These are phyloP conservation scores for Bombus breviceps DNA, from an alignment of 1,140 invertebrate genomes.

Conservation along the genomic window DNA sequence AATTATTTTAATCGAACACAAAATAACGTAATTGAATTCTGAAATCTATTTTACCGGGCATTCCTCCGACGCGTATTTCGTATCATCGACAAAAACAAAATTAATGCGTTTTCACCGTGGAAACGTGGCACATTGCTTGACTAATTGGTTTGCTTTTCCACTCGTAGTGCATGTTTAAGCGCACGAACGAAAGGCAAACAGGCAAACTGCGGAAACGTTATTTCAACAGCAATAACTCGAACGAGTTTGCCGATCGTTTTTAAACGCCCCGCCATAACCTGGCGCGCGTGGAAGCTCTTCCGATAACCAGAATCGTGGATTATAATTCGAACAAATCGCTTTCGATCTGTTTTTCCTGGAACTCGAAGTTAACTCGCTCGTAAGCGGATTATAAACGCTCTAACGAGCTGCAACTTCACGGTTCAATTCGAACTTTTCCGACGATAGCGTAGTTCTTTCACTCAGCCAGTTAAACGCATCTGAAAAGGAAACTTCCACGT, in stretches of 20 bases:
- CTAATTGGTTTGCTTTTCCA: slow-evolving; percentile 7
- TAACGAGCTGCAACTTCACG: slow-evolving; percentile 1
- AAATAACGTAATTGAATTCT: background rate
- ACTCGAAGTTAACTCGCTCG: background rate
- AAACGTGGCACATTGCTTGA: background rate
- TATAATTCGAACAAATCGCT: slow-evolving; percentile 1
- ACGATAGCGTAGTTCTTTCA: background rate
- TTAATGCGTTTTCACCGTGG: background rate
- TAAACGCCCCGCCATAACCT: background rate
- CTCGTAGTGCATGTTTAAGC: background rate
- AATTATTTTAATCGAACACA: background rate
- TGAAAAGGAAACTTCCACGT: background rate
- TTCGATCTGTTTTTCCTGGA: background rate
- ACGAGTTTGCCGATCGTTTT: slow-evolving; percentile 1
- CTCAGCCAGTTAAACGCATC: background rate
- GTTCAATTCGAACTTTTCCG: background rate
- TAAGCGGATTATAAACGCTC: slow-evolving; percentile 19
- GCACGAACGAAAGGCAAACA: background rate
- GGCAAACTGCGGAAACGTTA: background rate
- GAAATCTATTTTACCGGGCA: background rate
- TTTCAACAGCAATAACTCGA: too few species aligned
- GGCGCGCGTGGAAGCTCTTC: too few species aligned
- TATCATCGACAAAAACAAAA: background rate
- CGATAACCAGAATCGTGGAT: background rate
- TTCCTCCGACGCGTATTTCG: too few species aligned